Evolutionary conservation across 2,797 vertebrate genomes (phyloP), one percentile per base, ranked within the genome.

Genomic region (Xenopus petersii): DNA sequence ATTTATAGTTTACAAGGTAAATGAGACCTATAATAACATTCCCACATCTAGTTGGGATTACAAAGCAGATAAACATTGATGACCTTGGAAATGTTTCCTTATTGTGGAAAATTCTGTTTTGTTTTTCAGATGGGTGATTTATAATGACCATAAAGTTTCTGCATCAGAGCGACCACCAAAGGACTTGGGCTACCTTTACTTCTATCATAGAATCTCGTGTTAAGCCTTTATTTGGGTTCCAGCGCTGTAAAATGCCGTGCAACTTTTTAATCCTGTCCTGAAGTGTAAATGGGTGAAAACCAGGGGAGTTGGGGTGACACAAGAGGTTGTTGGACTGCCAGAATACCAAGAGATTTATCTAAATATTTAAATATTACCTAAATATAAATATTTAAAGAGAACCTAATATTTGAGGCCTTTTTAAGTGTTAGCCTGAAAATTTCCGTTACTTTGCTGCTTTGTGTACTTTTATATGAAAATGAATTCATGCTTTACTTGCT

Each of bases 121-220:
- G 74, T 51, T 75, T 83, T 88, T 75, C 86, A 99, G 98, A 85
- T 99, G 98, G 98, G 93, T 97, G 85, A 98, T 99, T 89, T 98
- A 96, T 93, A 98, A 99, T 0, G 98, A 98, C 91, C 94, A 98
- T 85, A 98, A 92, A 92, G 96, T 99, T 76, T 96, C 94, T 92
- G 94, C 98, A 88, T 99, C 98, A 74, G 97, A 98, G 88, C 92
- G 93, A 83, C 96, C 96, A 87, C 97, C 98, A 64, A 97, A 95
- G 91, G 97, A 98, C 88, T 92, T 98, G 90, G 98, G 96, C 84
- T 99, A 98, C 90, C 89, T 98, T 88, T 99, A 98, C 91, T 98
- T 98, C 91, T 99, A 98, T 86, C 97, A 89, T 81, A 94, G 95
- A 84, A 91, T 98, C 90, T 90, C 93, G 54, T 94, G 93, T 90